These are phyloP conservation scores for Heliconius erato DNA, from an alignment of 2,888 invertebrate species.

Conservation along the genomic window DNA sequence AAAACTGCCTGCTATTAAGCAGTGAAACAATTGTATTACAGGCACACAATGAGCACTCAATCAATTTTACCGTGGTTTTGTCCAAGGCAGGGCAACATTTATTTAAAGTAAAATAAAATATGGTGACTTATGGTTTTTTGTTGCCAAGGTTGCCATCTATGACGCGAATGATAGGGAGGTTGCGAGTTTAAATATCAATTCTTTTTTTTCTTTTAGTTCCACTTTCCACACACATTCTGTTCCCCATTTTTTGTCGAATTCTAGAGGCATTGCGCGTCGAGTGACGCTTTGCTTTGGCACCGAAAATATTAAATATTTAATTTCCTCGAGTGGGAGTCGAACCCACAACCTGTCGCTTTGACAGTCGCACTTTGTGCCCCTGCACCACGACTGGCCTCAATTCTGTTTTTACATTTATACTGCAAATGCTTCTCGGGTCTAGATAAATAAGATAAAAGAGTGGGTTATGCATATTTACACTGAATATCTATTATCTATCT, in stretches of 20 bases:
- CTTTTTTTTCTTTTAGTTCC: not conserved
- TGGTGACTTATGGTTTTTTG: not conserved
- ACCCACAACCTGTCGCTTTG: too few relatives aligned
- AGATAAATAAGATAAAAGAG: not conserved
- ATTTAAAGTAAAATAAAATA: not conserved
- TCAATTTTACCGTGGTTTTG: conserved; percentile 30
- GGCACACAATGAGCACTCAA: conserved; percentile 22
- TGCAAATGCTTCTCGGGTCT: not conserved
- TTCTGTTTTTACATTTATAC: too few relatives aligned
- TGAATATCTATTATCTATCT: too few relatives aligned
- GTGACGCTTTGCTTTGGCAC: too few relatives aligned
- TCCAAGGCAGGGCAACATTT: not conserved
- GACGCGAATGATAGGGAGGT: not conserved
- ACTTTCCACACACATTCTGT: too few relatives aligned
- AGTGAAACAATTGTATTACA: not conserved
- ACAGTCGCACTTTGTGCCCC: too few relatives aligned
- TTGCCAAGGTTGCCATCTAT: conserved; percentile 8
- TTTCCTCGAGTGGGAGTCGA: too few relatives aligned
- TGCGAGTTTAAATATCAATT: not conserved
- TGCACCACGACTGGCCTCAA: too few relatives aligned
- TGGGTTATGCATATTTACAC: too few relatives aligned
- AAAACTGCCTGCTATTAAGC: not conserved
- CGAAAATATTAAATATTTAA: too few relatives aligned
- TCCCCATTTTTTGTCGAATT: too few relatives aligned
- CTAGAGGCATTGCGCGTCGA: too few relatives aligned